Conservation (phyloP, 2,797 vertebrate species). For the Amblyopsis hoosieri region DNA sequence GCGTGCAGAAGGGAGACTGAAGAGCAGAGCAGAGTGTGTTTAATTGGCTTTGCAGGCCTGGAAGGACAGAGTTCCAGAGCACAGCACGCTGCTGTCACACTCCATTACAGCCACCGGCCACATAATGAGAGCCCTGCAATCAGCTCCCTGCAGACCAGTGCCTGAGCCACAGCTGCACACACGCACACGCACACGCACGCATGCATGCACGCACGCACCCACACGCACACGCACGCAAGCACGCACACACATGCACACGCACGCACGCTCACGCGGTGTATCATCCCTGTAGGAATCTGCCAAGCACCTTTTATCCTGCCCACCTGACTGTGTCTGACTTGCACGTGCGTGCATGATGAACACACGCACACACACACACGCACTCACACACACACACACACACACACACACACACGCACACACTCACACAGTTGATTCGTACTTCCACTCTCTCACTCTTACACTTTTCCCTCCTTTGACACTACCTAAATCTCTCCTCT, state of each 20-base stretch:
- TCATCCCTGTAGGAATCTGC: slow-evolving; percentile 46
- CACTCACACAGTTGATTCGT: no score
- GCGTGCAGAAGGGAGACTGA: slow-evolving; percentile 43
- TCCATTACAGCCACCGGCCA: slow-evolving; percentile 91
- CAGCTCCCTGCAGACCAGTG: slow-evolving; percentile 86
- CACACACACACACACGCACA: slow-evolving; percentile 23
- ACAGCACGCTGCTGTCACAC: slow-evolving; percentile 93
- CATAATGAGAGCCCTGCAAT: slow-evolving; percentile 89
- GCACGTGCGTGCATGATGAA: slow-evolving; percentile 16
- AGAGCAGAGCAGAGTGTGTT: slow-evolving; percentile 81
- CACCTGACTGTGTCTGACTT: slow-evolving; percentile 40
- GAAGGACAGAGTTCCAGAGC: slow-evolving; percentile 84
- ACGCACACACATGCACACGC: slow-evolving; percentile 14
- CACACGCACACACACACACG: slow-evolving; percentile 1
- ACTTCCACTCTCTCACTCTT: no score
- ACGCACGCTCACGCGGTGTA: slow-evolving; percentile 21
- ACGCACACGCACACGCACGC: slow-evolving; percentile 17
- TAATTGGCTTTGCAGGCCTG: slow-evolving; percentile 91
- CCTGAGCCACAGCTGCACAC: slow-evolving; percentile 57
- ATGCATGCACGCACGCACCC: neutral
- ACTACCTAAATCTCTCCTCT: no score
- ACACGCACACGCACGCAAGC: slow-evolving; percentile 17
- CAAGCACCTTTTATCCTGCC: slow-evolving; percentile 34
- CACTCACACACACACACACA: slow-evolving; percentile 15
- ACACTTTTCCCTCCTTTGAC: no score